Evolutionary conservation across 2,888 invertebrate genomes (phyloP).

Genomic region (Sceliomorpha sp.): DNA sequence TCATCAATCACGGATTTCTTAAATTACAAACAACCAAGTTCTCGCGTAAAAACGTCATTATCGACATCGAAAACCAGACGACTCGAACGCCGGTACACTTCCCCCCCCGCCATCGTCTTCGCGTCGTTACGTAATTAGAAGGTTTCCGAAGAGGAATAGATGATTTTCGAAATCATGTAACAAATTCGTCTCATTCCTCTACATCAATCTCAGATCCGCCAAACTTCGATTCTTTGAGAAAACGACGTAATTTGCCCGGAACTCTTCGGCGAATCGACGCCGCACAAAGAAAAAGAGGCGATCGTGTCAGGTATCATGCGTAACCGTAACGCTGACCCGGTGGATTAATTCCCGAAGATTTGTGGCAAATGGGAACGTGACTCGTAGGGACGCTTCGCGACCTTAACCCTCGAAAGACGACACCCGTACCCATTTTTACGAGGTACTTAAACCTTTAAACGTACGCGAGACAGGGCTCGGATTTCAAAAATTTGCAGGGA

Average conservation of each 20-base stretch:
- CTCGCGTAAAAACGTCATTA: background rate
- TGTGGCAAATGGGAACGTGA: slow-evolving; percentile 48
- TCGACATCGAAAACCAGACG: too few species aligned
- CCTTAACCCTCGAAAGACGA: slow-evolving; percentile 59
- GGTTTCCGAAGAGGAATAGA: too few species aligned
- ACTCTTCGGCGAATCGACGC: too few species aligned
- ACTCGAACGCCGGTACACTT: too few species aligned
- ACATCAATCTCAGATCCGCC: too few species aligned
- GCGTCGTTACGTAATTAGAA: too few species aligned
- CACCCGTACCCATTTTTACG: slow-evolving; percentile 73
- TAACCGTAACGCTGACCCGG: slow-evolving; percentile 55
- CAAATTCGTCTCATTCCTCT: too few species aligned
- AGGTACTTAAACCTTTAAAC: slow-evolving; percentile 79
- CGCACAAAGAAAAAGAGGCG: slow-evolving; percentile 28
- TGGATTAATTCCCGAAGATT: slow-evolving; percentile 61
- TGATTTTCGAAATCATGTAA: too few species aligned
- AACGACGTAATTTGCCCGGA: too few species aligned
- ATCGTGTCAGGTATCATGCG: slow-evolving; percentile 45
- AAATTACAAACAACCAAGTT: slow-evolving; percentile 9
- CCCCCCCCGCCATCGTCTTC: too few species aligned
- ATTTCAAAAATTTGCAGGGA: slow-evolving; percentile 74
- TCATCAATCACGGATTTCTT: slow-evolving; percentile 23
- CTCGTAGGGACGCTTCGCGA: slow-evolving; percentile 41
- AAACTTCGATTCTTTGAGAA: too few species aligned
- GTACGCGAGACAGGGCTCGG: slow-evolving; percentile 62